phyloP scores from a whole-genome alignment of 37 sponge, comb jelly and placozoan genomes.

The Chondrilla cf. caribensis region DNA sequence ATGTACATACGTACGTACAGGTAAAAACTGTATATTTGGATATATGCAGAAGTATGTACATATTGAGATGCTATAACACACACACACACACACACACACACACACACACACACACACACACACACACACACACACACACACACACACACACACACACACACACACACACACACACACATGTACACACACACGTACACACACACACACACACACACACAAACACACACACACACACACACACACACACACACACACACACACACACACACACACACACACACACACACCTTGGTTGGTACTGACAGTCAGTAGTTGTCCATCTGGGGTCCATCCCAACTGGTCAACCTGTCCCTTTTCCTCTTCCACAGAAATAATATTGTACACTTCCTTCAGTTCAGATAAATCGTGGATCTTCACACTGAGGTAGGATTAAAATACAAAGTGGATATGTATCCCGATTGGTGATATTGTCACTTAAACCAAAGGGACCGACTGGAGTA shows the following conservation, averaged over 20 bases:
- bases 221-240: too few relatives aligned
- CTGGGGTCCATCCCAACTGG: conserved; percentile 86
- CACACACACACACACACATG: not conserved
- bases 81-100: too few relatives aligned
- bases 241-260: too few relatives aligned
- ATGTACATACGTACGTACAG: not conserved
- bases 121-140: conserved; percentile 4
- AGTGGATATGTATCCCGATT: too few relatives aligned
- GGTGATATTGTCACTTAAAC: too few relatives aligned
- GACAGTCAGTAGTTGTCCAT: conserved; percentile 92
- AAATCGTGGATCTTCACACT: conserved; percentile 93
- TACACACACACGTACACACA: too few relatives aligned
- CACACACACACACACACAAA: too few relatives aligned
- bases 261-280: not conserved
- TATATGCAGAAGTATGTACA: too few relatives aligned
- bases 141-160: not conserved
- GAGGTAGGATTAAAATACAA: not conserved
- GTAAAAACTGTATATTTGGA: too few relatives aligned
- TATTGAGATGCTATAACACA: too few relatives aligned
- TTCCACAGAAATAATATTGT: conserved; percentile 82
- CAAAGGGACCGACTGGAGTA: too few relatives aligned
- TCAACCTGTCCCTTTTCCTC: conserved; percentile 77
- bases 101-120: conserved; percentile 9
- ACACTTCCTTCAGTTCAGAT: conserved; percentile 85
- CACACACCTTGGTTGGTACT: conserved; percentile 68